Conservation (phyloP, 1,140 invertebrate species). For the Tetramorium parvispinum region DNA sequence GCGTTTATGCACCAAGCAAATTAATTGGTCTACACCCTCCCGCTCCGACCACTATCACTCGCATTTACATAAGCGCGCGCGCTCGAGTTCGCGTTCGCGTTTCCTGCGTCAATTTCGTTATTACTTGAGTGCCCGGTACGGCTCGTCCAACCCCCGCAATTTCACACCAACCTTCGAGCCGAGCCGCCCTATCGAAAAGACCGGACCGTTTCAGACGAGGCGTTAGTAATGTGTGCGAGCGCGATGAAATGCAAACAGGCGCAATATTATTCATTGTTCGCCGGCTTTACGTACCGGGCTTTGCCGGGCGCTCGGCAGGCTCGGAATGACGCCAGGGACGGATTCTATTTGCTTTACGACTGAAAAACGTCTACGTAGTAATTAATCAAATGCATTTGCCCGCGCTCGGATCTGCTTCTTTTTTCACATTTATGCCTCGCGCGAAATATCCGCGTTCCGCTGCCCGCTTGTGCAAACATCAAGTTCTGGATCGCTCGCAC, state of each 20-base stretch:
- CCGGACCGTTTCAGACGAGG: conserved; percentile 24
- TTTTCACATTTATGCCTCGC: not conserved
- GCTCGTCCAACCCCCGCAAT: conserved; percentile 38
- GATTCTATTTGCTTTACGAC: conserved; percentile 52
- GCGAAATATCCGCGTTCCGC: conserved; percentile 23
- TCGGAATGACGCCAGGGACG: conserved; percentile 53
- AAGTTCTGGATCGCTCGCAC: not conserved
- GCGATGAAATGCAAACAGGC: conserved; percentile 63
- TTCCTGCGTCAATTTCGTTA: conserved; percentile 74
- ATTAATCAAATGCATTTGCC: conserved; percentile 56
- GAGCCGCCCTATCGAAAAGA: conserved; percentile 56
- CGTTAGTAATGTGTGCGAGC: conserved; percentile 62
- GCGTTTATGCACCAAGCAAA: conserved; percentile 67
- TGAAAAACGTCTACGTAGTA: conserved; percentile 47
- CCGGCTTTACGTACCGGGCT: conserved; percentile 46
- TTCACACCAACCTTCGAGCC: conserved; percentile 21
- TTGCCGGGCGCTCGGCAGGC: conserved; percentile 40
- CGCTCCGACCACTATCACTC: conserved; percentile 58
- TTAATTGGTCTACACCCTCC: conserved; percentile 69
- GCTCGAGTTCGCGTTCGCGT: conserved; percentile 32
- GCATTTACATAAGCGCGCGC: conserved; percentile 70
- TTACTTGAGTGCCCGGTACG: conserved; percentile 65
- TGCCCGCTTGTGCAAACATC: conserved; percentile 16
- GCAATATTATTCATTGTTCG: conserved; percentile 64
- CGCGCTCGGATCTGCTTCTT: not conserved